Conservation (phyloP, 2,797 vertebrate species). For the Tarsius wallacei region DNA sequence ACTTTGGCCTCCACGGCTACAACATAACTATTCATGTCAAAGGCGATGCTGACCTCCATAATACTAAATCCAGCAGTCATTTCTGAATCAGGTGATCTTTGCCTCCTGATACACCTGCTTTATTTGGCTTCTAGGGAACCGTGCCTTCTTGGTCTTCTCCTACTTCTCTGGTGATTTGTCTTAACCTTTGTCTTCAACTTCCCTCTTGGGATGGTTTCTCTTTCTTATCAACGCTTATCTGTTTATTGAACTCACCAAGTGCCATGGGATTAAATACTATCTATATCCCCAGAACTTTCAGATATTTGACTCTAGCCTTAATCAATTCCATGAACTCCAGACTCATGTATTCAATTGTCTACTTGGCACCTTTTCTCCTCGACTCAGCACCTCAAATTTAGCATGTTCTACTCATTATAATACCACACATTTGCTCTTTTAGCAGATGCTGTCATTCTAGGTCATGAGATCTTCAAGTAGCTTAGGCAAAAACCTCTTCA, state of each 20-base stretch:
- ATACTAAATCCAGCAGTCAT: neutral
- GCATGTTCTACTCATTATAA: neutral
- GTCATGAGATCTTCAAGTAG: neutral
- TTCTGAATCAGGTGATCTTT: neutral
- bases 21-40: neutral
- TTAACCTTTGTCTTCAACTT: neutral
- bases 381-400: neutral
- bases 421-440: neutral
- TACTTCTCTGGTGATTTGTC: neutral
- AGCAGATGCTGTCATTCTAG: neutral
- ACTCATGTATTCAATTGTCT: neutral
- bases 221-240: neutral
- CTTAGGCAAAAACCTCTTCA: neutral
- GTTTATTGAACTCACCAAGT: constrained; percentile 1
- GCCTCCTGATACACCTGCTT: neutral
- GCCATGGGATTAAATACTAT: neutral
- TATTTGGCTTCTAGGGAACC: neutral
- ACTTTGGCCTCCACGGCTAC: neutral
- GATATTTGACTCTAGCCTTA: neutral
- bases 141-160: neutral
- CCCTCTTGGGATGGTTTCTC: neutral
- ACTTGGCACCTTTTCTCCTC: neutral
- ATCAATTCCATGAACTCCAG: neutral
- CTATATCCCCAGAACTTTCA: neutral
- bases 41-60: neutral